Percentiles rank a stretch among this genome's conserved stretches.
Evolutionary conservation across 2,797 vertebrate genomes (phyloP).

Genomic region (Coilia nasus): DNA sequence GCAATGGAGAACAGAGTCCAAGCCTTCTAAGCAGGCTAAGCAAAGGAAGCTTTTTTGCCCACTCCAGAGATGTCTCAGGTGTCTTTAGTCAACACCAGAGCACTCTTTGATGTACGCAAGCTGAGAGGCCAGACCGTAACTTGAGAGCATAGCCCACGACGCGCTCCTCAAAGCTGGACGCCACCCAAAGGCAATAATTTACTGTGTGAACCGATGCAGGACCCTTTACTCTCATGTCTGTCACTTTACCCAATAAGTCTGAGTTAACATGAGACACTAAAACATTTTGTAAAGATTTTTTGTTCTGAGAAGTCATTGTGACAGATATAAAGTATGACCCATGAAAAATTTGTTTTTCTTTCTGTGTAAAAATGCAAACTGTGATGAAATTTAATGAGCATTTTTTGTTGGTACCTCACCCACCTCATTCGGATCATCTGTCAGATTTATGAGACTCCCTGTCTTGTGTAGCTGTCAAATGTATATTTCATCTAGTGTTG

Average conservation of each 20-base stretch:
- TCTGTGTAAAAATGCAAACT: neutral
- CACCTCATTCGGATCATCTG: too few species aligned
- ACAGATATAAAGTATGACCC: too few species aligned
- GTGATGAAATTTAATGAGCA: neutral
- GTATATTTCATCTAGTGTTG: neutral
- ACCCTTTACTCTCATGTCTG: neutral
- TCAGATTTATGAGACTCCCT: too few species aligned
- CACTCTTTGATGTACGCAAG: neutral
- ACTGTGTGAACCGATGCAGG: neutral
- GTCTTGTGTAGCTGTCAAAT: neutral
- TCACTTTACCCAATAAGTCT: neutral
- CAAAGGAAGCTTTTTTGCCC: neutral
- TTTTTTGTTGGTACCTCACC: neutral
- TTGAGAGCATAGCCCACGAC: neutral
- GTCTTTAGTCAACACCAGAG: neutral
- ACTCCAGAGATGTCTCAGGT: neutral
- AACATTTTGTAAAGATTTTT: neutral
- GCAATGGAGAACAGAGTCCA: neutral
- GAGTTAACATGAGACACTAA: neutral
- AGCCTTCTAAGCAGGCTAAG: too few species aligned
- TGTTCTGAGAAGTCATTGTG: neutral
- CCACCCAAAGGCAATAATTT: neutral
- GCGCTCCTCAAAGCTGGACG: neutral
- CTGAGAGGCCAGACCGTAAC: constrained; percentile 1
- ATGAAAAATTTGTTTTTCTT: too few species aligned